phyloP scores from a whole-genome alignment of 1,140 invertebrate genomes.

The Aphis gossypii region DNA sequence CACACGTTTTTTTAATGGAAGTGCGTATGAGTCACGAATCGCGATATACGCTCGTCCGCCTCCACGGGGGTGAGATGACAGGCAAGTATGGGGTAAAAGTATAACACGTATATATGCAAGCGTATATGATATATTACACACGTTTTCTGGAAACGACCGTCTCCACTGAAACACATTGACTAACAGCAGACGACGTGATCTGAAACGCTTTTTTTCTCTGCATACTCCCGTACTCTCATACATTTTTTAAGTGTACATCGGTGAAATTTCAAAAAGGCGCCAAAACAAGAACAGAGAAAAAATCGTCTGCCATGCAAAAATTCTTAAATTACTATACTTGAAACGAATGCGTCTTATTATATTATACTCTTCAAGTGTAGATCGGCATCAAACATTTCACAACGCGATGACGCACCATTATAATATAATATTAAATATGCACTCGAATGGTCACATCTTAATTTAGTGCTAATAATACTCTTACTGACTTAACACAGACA shows the following conservation, averaged over 20 bases:
- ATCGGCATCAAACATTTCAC: neutral
- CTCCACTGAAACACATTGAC: conserved; percentile 9
- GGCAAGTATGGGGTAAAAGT: too few species aligned
- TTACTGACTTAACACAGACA: neutral
- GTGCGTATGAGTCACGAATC: conserved; percentile 32
- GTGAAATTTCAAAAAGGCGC: neutral
- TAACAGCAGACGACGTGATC: neutral
- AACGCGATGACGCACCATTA: neutral
- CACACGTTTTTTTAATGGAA: conserved; percentile 46
- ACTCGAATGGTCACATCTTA: neutral
- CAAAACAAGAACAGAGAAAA: neutral
- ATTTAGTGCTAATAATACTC: neutral
- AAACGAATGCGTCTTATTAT: neutral
- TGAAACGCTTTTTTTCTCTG: neutral
- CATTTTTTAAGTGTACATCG: conserved; percentile 19
- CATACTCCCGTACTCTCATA: neutral
- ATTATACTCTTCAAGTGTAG: neutral
- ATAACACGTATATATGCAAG: neutral
- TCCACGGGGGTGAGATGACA: neutral
- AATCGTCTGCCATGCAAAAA: neutral
- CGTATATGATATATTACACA: neutral
- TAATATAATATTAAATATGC: neutral
- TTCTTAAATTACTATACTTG: neutral
- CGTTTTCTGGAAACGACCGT: neutral
- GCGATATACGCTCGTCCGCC: neutral